These are phyloP conservation scores for Enteromius unitaeniatus DNA, from an alignment of 2,797 vertebrate species.

Conservation along the genomic window DNA sequence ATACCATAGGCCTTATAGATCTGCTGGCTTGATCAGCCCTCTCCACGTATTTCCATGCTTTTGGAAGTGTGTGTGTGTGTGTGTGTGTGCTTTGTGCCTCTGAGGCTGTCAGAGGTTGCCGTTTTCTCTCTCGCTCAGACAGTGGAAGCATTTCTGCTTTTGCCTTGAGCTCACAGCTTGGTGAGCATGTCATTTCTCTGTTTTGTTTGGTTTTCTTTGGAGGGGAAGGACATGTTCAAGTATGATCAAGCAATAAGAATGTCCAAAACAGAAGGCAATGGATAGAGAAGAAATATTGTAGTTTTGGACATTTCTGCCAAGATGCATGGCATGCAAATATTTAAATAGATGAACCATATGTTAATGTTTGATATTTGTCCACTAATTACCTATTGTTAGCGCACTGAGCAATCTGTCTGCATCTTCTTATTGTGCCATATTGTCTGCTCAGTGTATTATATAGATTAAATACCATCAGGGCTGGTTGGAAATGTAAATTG, in stretches of 20 bases:
- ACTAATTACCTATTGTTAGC: neutral
- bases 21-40: constrained; percentile 32
- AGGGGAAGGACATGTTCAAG: constrained; percentile 42
- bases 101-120: constrained; percentile 47
- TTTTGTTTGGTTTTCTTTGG: constrained; percentile 48
- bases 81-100: neutral
- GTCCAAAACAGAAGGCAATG: constrained; percentile 18
- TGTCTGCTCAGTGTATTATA: neutral
- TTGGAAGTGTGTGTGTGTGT: constrained; percentile 37
- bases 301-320: neutral
- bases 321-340: constrained; percentile 3
- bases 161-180: constrained; percentile 55
- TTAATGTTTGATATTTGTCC: neutral
- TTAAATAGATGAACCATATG: constrained; percentile 25
- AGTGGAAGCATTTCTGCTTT: constrained; percentile 55
- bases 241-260: constrained; percentile 44
- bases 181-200: constrained; percentile 58
- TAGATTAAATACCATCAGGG: neutral
- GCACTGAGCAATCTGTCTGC: constrained; percentile 23
- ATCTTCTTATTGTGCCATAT: constrained; percentile 15
- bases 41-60: constrained; percentile 33
- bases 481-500: neutral
- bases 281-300: neutral
- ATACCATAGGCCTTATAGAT: constrained; percentile 42
- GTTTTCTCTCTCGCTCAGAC: constrained; percentile 54